A percentile compares a stretch with the other conserved stretches of the same genome.
These are phyloP conservation scores for Hypselothyrea guttata DNA, from an alignment of 2,888 invertebrate genomes.

Conservation along the genomic window DNA sequence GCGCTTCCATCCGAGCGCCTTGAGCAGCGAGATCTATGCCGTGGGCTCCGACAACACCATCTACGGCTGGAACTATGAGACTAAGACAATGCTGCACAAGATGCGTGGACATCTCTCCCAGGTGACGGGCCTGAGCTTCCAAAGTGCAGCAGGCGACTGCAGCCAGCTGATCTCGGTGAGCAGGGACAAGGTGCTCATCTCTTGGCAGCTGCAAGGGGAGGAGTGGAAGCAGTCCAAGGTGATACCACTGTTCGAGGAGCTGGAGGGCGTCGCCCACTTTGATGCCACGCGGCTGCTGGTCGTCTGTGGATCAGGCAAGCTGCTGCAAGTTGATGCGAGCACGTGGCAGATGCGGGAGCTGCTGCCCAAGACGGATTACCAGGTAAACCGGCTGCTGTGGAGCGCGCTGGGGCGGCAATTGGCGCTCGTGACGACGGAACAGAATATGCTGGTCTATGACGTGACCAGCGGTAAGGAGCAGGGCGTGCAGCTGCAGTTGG, in stretches of 20 bases:
- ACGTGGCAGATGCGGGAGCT: slow-evolving; percentile 86
- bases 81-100: slow-evolving; percentile 84
- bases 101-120: slow-evolving; percentile 93
- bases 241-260: slow-evolving; percentile 92
- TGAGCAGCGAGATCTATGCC: slow-evolving; percentile 86
- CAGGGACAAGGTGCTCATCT: slow-evolving; percentile 93
- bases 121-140: slow-evolving; percentile 91
- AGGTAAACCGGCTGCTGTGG: slow-evolving; percentile 84
- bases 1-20: slow-evolving; percentile 85
- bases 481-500: slow-evolving; percentile 78
- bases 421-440: slow-evolving; percentile 90
- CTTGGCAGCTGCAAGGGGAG: slow-evolving; percentile 87
- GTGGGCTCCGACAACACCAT: slow-evolving; percentile 94
- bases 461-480: slow-evolving; percentile 81
- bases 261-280: slow-evolving; percentile 85
- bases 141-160: slow-evolving; percentile 82
- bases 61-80: slow-evolving; percentile 88
- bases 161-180: slow-evolving; percentile 89
- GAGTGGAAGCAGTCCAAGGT: slow-evolving; percentile 86
- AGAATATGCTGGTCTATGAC: slow-evolving; percentile 92
- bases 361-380: slow-evolving; percentile 86
- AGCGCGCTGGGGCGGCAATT: slow-evolving; percentile 85
- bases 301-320: slow-evolving; percentile 88
- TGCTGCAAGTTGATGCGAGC: slow-evolving; percentile 54
- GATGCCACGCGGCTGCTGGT: slow-evolving; percentile 83